phyloP scores from a whole-genome alignment of 2,888 invertebrate genomes.

The Helleia helle region DNA sequence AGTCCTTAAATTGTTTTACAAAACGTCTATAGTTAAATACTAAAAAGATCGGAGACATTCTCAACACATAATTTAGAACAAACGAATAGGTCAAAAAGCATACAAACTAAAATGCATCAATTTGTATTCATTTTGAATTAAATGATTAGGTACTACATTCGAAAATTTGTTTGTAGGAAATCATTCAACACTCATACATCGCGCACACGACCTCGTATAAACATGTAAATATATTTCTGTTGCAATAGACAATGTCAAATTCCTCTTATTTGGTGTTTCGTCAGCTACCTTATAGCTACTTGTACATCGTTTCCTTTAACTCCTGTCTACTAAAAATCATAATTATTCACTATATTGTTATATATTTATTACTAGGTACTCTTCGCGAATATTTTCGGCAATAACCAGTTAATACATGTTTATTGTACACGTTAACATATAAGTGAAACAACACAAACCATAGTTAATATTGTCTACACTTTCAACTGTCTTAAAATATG shows the following conservation, averaged over 20 bases:
- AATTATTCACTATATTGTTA: neutral
- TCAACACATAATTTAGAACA: conserved; percentile 43
- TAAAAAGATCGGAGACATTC: conserved; percentile 48
- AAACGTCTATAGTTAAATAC: conserved; percentile 35
- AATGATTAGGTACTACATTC: conserved; percentile 18
- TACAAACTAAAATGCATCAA: conserved; percentile 32
- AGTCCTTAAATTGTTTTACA: conserved; percentile 41
- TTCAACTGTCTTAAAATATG: conserved; percentile 6
- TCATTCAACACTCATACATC: conserved; percentile 28
- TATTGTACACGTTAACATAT: conserved; percentile 5
- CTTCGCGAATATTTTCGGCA: conserved; percentile 1
- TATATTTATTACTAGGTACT: conserved; percentile 8
- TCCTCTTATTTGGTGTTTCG: conserved; percentile 26
- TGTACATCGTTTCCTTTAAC: conserved; percentile 23
- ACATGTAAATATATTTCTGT: conserved; percentile 28
- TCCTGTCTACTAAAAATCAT: neutral
- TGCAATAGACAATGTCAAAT: conserved; percentile 24
- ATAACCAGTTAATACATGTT: conserved; percentile 5
- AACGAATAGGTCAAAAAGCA: conserved; percentile 39
- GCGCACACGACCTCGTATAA: conserved; percentile 23
- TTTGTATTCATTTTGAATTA: conserved; percentile 44
- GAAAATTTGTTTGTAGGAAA: conserved; percentile 38
- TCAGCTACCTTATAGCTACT: conserved; percentile 25
- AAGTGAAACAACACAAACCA: conserved; percentile 10
- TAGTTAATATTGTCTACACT: conserved; percentile 8